Evolutionary conservation across 1,140 invertebrate genomes (phyloP).

Genomic region (Dreissena polymorpha): DNA sequence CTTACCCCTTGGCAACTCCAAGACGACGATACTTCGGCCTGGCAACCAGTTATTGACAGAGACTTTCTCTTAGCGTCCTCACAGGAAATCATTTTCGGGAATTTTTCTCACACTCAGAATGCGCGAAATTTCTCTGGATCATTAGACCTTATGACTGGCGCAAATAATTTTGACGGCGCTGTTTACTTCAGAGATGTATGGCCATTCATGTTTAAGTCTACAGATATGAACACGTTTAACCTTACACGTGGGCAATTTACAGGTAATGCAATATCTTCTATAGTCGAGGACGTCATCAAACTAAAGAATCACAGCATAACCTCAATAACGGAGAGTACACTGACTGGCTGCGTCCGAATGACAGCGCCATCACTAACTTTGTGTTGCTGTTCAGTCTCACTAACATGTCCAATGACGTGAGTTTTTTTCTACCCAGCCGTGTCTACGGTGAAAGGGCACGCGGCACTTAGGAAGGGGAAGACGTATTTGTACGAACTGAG

Average conservation of each 20-base stretch:
- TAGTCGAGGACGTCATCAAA: background rate
- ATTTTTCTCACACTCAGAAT: background rate
- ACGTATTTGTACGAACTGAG: constrained; percentile 36
- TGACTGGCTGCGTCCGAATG: constrained; percentile 13
- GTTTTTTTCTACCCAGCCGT: constrained; percentile 11
- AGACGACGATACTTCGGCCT: background rate
- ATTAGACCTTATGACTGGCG: constrained; percentile 54
- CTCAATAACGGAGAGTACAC: background rate
- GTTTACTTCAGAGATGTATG: background rate
- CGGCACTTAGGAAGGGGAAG: background rate
- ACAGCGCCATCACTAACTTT: background rate
- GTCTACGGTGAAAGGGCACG: constrained; percentile 5
- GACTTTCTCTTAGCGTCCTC: constrained; percentile 40
- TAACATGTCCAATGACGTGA: background rate
- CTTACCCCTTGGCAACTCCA: background rate
- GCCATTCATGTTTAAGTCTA: background rate
- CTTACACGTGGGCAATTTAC: constrained; percentile 12
- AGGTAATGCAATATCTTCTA: background rate
- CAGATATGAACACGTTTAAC: constrained; percentile 8
- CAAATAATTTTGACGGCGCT: constrained; percentile 38
- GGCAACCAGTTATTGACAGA: constrained; percentile 32
- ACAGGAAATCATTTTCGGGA: background rate
- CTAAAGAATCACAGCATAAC: background rate
- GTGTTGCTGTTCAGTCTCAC: background rate
- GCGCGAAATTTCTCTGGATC: constrained; percentile 37